Conservation (phyloP, 1,140 invertebrate species). For the Cryptotermes secundus region DNA sequence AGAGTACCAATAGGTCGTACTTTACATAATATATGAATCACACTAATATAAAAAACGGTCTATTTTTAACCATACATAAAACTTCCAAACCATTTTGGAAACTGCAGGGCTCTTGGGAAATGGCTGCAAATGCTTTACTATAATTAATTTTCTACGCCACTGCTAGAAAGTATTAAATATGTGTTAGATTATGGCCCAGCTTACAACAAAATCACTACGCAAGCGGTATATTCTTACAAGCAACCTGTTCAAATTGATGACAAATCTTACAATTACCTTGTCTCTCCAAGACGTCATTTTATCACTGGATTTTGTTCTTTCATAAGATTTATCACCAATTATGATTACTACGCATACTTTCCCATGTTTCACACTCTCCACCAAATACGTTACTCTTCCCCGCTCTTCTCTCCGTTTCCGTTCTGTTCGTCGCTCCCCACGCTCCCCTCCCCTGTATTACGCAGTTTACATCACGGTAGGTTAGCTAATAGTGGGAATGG, state of each 20-base stretch:
- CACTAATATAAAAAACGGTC: background rate
- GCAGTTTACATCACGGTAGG: no score
- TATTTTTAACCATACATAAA: background rate
- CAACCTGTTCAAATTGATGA: background rate
- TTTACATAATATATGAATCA: background rate
- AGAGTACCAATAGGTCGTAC: background rate
- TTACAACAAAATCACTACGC: background rate
- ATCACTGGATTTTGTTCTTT: background rate
- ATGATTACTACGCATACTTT: background rate
- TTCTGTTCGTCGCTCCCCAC: no score
- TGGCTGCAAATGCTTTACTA: no score
- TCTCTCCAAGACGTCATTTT: constrained; percentile 1
- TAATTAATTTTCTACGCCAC: no score
- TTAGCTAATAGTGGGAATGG: no score
- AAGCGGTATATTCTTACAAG: background rate
- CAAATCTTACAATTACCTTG: background rate
- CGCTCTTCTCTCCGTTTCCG: background rate
- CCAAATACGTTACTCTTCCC: no score
- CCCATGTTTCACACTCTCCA: background rate
- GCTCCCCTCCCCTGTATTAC: no score
- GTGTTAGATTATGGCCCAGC: background rate
- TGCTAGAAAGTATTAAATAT: background rate
- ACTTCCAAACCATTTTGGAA: background rate
- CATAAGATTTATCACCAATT: background rate
- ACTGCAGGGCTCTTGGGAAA: no score